Evolutionary conservation across 2,797 vertebrate species (phyloP), one percentile per base, ranked within the genome.

Genomic region (Hybognathus amarus): DNA sequence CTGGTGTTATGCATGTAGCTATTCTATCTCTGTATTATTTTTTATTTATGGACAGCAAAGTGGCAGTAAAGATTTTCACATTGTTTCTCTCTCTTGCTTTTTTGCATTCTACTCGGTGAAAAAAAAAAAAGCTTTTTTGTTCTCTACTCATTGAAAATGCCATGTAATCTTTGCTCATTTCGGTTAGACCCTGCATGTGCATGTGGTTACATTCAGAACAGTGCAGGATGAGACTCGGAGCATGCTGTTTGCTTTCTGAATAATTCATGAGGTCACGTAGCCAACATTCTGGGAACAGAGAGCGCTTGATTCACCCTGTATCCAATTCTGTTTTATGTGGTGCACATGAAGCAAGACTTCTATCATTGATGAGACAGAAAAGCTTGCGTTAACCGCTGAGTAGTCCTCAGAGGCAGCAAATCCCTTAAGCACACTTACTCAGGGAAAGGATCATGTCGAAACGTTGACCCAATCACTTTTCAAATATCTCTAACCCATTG

Each of bases 251-350:
- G 87, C 5, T 66, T 45, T 59, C 40, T 94, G 89, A 92, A 93
- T 93, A 90, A 94, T 93, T 92, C 89, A 94, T 80, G 17, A 86
- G 89, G 87, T 92, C 88, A 79, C 87, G 87, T 89, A 90, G 90
- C 92, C 83, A 89, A 92, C 90, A 90, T 54, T 68, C 83, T 5
- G 70, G 90, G 90, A n/a, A 89, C 77, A 89, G 86, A 40, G 45
- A 70, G 50, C 30, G 82, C 86, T 90, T 90, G 91, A 89, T 91
- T 94, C 90, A 87, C 86, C 87, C 78, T 80, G 86, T 90, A 87
- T 92, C 87, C 87, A 77, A 91, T 90, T 93, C 91, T 89, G 84
- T 93, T 93, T 92, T 89, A 92, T 92, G 91, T 87, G 52, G 64
- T 42, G 76, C 77, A 86, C 87, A 88, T 88, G 88, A 84, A 89